A percentile compares a stretch with the other conserved stretches of the same genome.
Conservation (phyloP, 2,888 invertebrate genomes). For the Tetrapedia diversipes region DNA sequence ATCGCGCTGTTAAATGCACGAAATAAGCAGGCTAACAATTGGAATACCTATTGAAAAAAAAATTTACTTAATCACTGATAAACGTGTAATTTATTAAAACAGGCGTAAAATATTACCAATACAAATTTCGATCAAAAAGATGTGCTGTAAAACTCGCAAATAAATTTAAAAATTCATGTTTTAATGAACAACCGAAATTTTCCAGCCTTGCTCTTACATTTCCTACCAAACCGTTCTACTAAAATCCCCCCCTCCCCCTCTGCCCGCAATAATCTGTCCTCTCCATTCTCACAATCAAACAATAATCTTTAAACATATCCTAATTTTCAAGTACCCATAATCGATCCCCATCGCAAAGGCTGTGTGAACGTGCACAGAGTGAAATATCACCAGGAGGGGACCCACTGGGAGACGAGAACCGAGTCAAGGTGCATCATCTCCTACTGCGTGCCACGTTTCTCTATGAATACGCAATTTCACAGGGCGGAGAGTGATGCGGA, state of each 20-base stretch:
- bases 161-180: too few species aligned
- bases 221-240: too few species aligned
- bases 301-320: neutral
- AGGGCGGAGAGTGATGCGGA: slow-evolving; percentile 10
- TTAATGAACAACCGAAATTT: too few species aligned
- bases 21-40: neutral
- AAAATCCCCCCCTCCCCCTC: too few species aligned
- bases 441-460: slow-evolving; percentile 27
- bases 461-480: slow-evolving; percentile 32
- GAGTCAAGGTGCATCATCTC: slow-evolving; percentile 31
- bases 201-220: too few species aligned
- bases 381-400: neutral
- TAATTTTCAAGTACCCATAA: neutral
- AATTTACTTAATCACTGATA: too few species aligned
- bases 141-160: too few species aligned
- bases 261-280: too few species aligned
- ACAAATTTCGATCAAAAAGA: too few species aligned
- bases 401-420: neutral
- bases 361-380: slow-evolving; percentile 1
- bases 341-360: slow-evolving; percentile 7
- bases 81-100: too few species aligned
- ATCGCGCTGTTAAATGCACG: neutral
- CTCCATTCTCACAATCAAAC: slow-evolving; percentile 16
- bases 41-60: too few species aligned
- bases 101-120: too few species aligned